Evolutionary conservation across 1,140 invertebrate genomes (phyloP), one percentile per base, ranked within the genome.

Genomic region (Rhizoglyphus robini): DNA sequence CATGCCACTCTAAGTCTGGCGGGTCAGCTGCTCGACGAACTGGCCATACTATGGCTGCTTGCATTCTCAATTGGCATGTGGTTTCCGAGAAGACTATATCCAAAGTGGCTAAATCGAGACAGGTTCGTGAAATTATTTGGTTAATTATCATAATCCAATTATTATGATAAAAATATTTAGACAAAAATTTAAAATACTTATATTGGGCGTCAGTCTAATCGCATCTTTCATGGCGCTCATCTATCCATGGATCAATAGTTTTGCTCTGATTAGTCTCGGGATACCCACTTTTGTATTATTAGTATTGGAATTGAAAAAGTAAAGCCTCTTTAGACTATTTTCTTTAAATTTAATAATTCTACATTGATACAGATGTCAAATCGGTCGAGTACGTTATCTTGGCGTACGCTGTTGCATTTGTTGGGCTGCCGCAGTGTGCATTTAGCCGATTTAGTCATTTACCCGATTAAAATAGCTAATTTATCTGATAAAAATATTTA

Each of bases 21-120:
- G 69, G 87, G 84, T 38, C 86, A 89, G 76, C 74, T 89, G 3
- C 74, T 88, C 31, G 86, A 89, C 75, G 86, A 88, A 73, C 73
- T 88, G 41, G 82, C 85, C 48, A 89, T 89, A 70, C 73, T 88
- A 34, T 88, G 86, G 86, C 83, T 88, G 0, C 83, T 87, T 65
- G 83, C 86, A 78, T 84, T 85, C 48, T 82, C 81, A 47, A 84
- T 85, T 74, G 83, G 82, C 31, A 80, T 87, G 74, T 87, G 86
- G 76, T 81, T 83, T 64, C 86, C 86, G 48, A 79, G 81, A 72
- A 78, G 81, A 71, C 82, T 83, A 74, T 84, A 86, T 71, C 84
- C 84, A 32, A 78, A 78, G 68, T 81, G 82, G 70, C 79, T 84
- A 34, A 77, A 79, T 68, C 81, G 82, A 68, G 80, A 85, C 69